Evolutionary conservation across 2,888 invertebrate genomes (phyloP), one percentile per base, ranked within the genome.

Genomic region (Patella pellucida): DNA sequence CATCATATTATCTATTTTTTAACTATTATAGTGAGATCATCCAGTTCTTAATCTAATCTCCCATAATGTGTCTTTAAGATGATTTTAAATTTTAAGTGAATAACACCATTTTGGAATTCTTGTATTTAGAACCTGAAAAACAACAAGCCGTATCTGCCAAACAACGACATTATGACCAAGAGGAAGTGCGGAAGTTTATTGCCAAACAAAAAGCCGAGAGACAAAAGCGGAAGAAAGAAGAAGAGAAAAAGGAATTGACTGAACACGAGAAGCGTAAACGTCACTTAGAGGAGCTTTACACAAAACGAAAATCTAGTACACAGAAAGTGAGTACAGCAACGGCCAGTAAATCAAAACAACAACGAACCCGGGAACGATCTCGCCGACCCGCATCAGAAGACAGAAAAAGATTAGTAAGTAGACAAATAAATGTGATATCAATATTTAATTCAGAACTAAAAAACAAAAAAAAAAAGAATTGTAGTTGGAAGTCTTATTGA

Each of bases 161-260:
- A 76, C 85, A 87, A 69, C 82, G 96, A 83, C 97, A 96, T 75
- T 93, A 93, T 83, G 92, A 93, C 87, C 90, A 91, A 1, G 92
- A 92, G 73, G 92, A 92, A 81, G 92, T 93, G 0, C 89, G 93
- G 5, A 92, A 92, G 79, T 94, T 92, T 85, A 94, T 94, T 81
- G 92, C 92, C 80, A 92, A 92, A 81, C 93, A 94, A 86, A 92
- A 91, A 82, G 92, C 92, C 75, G 92, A 92, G 82, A 88, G 93
- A 14, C 86, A 89, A 68, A 88, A 90, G 73, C 83, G 89, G 75
- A 89, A 90, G 78, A 87, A 89, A 74, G 91, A 92, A 69, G 90
- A 92, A 71, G 81, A 82, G 67, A 83, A 81, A 56, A 83, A 85
- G 68, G 81, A 86, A 74, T 81, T 85, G 73, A 87, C 89, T 68